Evolutionary conservation across 2,113 vertebrate species (phyloP).

Genomic region (Rhinichthys klamathensis): DNA sequence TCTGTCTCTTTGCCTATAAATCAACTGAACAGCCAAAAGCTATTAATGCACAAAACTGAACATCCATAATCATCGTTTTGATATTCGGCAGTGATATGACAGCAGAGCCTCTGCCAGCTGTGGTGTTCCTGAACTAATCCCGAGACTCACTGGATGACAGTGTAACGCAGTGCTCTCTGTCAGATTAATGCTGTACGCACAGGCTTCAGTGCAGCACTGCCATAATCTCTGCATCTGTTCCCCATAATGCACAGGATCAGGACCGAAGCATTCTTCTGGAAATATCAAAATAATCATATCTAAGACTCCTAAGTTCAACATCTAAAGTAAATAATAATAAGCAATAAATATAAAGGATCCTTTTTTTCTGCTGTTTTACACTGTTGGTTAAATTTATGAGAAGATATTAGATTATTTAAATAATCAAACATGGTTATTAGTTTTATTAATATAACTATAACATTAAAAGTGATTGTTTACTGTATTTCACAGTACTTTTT

Average conservation of each 20-base stretch:
- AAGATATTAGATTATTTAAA: too few species aligned
- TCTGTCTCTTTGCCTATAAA: not conserved
- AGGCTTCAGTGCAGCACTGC: not conserved
- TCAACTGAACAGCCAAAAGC: not conserved
- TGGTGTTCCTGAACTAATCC: conserved; percentile 25
- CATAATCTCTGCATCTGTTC: conserved; percentile 17
- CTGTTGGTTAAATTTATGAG: too few species aligned
- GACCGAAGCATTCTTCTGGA: not conserved
- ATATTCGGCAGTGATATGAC: not conserved
- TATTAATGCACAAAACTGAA: not conserved
- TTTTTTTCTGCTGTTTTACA: too few species aligned
- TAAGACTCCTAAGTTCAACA: too few species aligned
- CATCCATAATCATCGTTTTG: not conserved
- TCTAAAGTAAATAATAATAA: too few species aligned
- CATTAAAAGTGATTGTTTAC: too few species aligned
- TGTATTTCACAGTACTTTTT: too few species aligned
- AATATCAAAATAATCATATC: not conserved
- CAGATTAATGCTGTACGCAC: not conserved
- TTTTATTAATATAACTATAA: too few species aligned
- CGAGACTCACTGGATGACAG: not conserved
- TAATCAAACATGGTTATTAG: too few species aligned
- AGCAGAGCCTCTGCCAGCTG: not conserved
- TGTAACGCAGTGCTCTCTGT: not conserved
- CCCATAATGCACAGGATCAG: not conserved
- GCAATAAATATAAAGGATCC: too few species aligned